Evolutionary conservation across 2,797 vertebrate species (phyloP), one percentile per base, ranked within the genome.

Genomic region (Melanotaenia parkinsoni): DNA sequence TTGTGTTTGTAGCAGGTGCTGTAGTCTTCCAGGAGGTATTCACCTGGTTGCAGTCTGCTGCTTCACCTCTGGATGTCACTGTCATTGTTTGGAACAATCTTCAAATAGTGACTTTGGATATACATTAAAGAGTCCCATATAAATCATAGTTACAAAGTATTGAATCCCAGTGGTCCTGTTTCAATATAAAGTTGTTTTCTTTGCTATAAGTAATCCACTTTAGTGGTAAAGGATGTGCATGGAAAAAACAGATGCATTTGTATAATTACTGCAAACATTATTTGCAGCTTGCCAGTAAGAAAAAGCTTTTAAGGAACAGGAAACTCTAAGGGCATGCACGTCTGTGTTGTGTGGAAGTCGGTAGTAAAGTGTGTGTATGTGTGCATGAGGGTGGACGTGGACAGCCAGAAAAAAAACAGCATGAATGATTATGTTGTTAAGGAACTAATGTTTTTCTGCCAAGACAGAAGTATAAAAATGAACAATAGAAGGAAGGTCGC

Each of bases 211-310:
- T 86, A 81, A 92, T 88, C 66, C 50, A 38, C 67, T 88, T 88
- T 86, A 87, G 79, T 74, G 62, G 38, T 50, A 58, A 58, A 71
- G 63, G 60, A 75, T 22, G 70, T 61, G n/a, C 28, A 61, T 57
- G 14, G 28, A 66, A 70, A 22, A 78, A 72, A 58, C 76, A 60
- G 62, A 89, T 81, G 72, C 84, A 88, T 89, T 82, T 82, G 26
- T 82, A 64, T 84, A 79, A 88, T 87, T 85, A 74, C 58, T 72
- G 9, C 72, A 74, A 82, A 84, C 71, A 58, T 51, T 50, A 51
- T 88, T 84, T 87, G 63, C 56, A 58, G 35, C 51, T 45, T 70
- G 65, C 66, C 72, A 85, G 84, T 85, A 70, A 63, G 45, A 88
- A 86, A 82, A 79, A 81, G 73, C 69, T 76, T 71, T 85, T 64